phyloP scores from a whole-genome alignment of 2,888 invertebrate genomes.

The Caenorhabditis angaria region DNA sequence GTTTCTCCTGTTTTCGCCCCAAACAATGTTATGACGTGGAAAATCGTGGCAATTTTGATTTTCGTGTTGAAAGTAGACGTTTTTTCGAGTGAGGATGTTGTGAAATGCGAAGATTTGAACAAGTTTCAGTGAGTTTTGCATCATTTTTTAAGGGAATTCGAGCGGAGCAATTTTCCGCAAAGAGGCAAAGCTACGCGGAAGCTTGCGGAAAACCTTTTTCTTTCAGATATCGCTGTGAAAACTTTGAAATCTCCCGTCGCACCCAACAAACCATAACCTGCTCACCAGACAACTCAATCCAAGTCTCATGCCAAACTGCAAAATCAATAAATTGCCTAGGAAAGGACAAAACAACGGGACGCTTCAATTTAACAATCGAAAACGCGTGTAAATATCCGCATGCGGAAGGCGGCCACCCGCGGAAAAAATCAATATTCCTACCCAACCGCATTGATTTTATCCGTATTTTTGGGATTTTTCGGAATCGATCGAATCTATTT shows the following conservation, averaged over 20 bases:
- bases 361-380: slow-evolving; percentile 44
- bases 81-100: background rate
- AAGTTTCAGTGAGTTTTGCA: slow-evolving; percentile 8
- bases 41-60: background rate
- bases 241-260: slow-evolving; percentile 32
- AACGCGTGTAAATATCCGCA: slow-evolving; percentile 53
- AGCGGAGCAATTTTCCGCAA: too few species aligned
- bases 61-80: background rate
- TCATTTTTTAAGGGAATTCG: background rate
- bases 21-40: background rate
- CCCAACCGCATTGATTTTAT: slow-evolving; percentile 82
- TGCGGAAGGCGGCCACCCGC: too few species aligned
- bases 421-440: too few species aligned
- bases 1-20: background rate
- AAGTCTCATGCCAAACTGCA: slow-evolving; percentile 8
- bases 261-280: slow-evolving; percentile 58
- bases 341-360: slow-evolving; percentile 21
- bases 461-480: slow-evolving; percentile 97
- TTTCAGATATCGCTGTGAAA: slow-evolving; percentile 32
- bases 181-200: too few species aligned
- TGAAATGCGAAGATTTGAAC: background rate
- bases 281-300: slow-evolving; percentile 56
- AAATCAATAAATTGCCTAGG: slow-evolving; percentile 35
- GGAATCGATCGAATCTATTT: slow-evolving; percentile 95
- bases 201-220: background rate